A percentile compares a stretch with the other conserved stretches of the same genome.
phyloP scores from a whole-genome alignment of 2,113 vertebrate species.

The Psittacus erithacus region DNA sequence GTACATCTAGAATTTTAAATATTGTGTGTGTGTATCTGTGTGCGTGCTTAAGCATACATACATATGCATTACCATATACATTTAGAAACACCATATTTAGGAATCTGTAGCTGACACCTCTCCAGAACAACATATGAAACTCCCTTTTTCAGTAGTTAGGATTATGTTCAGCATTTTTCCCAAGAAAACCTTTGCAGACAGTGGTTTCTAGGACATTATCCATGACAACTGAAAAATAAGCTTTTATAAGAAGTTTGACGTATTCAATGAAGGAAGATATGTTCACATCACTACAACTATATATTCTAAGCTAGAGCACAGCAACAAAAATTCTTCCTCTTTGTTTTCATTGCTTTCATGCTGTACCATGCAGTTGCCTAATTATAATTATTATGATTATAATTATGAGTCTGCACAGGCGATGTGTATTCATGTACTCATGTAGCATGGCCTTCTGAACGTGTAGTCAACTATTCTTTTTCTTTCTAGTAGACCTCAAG shows the following conservation, averaged over 20 bases:
- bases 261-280: not conserved
- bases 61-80: accelerated
- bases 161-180: not conserved
- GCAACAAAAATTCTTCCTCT: not conserved
- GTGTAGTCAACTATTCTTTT: accelerated
- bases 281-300: not conserved
- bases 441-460: not conserved
- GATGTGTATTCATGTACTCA: not conserved
- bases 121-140: not conserved
- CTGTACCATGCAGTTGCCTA: not conserved
- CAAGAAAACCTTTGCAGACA: not conserved
- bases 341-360: not conserved
- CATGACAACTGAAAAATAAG: accelerated
- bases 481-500: not conserved
- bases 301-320: not conserved
- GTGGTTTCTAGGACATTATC: not conserved
- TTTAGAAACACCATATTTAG: not conserved
- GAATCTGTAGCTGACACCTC: not conserved
- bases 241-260: not conserved
- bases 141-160: not conserved
- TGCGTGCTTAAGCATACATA: not conserved
- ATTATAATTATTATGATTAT: not conserved
- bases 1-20: not conserved
- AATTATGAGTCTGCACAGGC: not conserved
- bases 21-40: accelerated